Conservation (phyloP, 2,113 vertebrate genomes). For the Aphelocoma coerulescens region DNA sequence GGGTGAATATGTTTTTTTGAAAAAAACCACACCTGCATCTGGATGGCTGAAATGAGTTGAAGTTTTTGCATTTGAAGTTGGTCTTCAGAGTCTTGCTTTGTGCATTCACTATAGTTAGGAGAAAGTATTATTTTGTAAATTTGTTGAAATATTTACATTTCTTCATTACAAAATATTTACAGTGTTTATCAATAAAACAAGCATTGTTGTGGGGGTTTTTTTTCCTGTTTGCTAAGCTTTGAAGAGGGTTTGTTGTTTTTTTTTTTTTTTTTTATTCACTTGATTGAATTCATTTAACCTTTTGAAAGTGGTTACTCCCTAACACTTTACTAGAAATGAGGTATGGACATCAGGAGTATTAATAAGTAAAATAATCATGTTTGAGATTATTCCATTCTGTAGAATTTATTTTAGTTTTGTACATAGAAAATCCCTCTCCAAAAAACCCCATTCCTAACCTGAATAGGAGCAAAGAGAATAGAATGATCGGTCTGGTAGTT, state of each 20-base stretch:
- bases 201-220: fast-evolving
- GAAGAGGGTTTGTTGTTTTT: not conserved
- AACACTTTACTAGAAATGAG: not conserved
- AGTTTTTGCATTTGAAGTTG: not conserved
- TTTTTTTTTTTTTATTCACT: not conserved
- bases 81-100: not conserved
- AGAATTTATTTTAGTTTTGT: not conserved
- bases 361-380: not conserved
- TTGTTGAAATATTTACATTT: not conserved
- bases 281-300: not conserved
- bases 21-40: not conserved
- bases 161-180: not conserved
- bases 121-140: not conserved
- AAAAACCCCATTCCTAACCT: not conserved
- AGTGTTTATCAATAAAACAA: not conserved
- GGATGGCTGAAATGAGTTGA: not conserved
- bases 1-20: not conserved
- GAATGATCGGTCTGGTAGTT: not conserved
- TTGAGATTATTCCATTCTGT: not conserved
- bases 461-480: not conserved
- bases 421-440: not conserved
- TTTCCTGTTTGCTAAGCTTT: not conserved
- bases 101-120: not conserved
- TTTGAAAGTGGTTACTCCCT: not conserved
- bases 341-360: not conserved